Evolutionary conservation across 1,140 invertebrate species (phyloP), one percentile per base, ranked within the genome.

Genomic region (Habropoda laboriosa): DNA sequence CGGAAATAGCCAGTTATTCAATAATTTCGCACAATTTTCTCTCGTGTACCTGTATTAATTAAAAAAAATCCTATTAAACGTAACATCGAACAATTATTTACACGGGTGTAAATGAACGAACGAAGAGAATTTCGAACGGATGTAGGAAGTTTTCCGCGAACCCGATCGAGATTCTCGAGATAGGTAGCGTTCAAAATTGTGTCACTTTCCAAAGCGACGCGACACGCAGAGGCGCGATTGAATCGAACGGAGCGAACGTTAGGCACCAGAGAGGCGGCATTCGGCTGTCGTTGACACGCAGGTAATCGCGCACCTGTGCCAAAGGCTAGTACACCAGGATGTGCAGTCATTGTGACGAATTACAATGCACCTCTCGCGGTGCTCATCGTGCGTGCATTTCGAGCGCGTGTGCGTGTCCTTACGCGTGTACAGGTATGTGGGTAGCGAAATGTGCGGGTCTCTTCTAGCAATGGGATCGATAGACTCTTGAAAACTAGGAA

Each of bases 291-390:
- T 87, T 88, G 87, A 88, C 87, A 89, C 87, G 80, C 78, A 86
- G 85, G 80, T 88, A 87, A 89, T 88, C 83, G 82, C 80, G 85
- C 87, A 88, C 86, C 86, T 89, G 88, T 88, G 82, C 82, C 87
- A 87, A 85, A 87, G 84, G 77, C 80, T 86, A 74, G 67, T 73
- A 83, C 73, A 89, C 85, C 89, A 89, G 89, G 88, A 89, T 89
- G 86, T 89, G 85, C 89, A 89, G 87, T 82, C 89, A 90, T 89
- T 86, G 90, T 84, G 81, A 87, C 88, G 90, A 88, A 87, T 89
- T 89, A 88, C 89, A 89, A 91, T 91, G 89, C 87, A 85, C 68
- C 74, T 79, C 51, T 64, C 60, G 71, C 73, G 51, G 72, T 79
- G 76, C 55, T 77, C 74, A 78, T 66, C 66, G 72, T 82, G 83